These are phyloP conservation scores for Coregonus clupeaformis DNA, from an alignment of 2,113 vertebrate genomes.

Conservation along the genomic window DNA sequence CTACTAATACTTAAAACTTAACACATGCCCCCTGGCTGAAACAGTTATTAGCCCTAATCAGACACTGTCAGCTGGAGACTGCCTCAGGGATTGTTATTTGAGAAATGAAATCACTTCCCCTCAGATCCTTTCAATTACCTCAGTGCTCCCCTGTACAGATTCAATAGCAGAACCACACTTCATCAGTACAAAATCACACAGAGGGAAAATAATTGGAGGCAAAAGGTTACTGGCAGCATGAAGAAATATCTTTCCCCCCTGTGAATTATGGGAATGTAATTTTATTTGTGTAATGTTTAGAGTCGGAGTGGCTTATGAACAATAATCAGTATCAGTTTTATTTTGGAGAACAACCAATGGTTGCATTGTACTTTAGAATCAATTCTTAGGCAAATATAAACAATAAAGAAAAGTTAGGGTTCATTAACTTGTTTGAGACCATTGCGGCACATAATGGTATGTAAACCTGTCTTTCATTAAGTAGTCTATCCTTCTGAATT, in stretches of 20 bases:
- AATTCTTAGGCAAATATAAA: not conserved
- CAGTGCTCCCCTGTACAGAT: constrained; percentile 12
- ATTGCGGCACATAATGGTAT: not conserved
- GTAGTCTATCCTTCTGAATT: not conserved
- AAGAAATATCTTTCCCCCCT: not conserved
- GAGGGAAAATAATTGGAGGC: constrained; percentile 15
- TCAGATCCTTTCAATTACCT: constrained; percentile 32
- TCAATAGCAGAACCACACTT: constrained; percentile 24
- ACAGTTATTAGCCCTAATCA: constrained; percentile 13
- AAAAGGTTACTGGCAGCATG: constrained; percentile 20
- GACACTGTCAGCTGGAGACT: not conserved
- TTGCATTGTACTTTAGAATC: not conserved
- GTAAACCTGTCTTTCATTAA: not conserved
- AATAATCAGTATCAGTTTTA: constrained; percentile 10
- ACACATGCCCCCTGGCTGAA: not conserved
- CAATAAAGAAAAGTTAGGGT: not conserved
- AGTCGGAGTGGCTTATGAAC: not conserved
- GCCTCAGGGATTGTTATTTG: constrained; percentile 23
- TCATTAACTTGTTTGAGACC: not conserved
- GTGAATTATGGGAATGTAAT: constrained; percentile 5
- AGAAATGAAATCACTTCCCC: constrained; percentile 22
- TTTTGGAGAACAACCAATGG: not conserved
- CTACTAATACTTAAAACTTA: not conserved
- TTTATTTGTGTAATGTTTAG: constrained; percentile 3
- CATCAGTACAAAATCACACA: constrained; percentile 35